Percentiles rank a stretch among this genome's conserved stretches.
Conservation (phyloP, 2,888 invertebrate genomes). For the Teleogryllus oceanicus region DNA sequence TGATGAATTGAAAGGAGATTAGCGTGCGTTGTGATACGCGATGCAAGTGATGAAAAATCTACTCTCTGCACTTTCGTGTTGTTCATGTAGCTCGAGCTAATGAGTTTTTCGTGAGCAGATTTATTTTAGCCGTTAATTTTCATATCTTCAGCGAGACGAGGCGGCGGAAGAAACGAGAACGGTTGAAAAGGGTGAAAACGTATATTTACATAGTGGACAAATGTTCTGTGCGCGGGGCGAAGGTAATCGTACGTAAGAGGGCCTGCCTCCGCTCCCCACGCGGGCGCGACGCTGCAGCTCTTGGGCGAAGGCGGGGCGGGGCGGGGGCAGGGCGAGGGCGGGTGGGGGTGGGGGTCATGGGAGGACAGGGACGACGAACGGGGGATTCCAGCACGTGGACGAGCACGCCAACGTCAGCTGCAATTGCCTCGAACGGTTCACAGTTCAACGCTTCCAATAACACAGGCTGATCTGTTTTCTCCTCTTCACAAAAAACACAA, state of each 20-base stretch:
- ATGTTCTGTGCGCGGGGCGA: background rate
- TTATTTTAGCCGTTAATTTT: conserved; percentile 11
- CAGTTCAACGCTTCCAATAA: too few species aligned
- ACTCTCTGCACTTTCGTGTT: conserved; percentile 3
- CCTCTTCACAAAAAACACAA: too few species aligned
- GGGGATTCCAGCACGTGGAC: too few species aligned
- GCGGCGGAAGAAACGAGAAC: background rate
- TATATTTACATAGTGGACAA: background rate
- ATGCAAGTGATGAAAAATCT: background rate
- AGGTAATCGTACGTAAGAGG: background rate
- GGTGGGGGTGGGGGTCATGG: too few species aligned
- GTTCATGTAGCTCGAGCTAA: background rate
- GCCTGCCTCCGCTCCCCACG: background rate
- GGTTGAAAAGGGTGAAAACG: conserved; percentile 1
- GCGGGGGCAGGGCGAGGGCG: too few species aligned
- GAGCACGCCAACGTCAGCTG: too few species aligned
- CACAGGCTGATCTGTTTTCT: too few species aligned
- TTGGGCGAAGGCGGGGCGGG: background rate
- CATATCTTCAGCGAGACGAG: background rate
- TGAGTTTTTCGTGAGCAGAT: conserved; percentile 2
- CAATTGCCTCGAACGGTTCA: too few species aligned
- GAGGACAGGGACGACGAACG: too few species aligned
- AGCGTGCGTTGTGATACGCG: conserved; percentile 10
- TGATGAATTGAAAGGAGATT: conserved; percentile 10
- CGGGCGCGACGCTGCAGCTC: background rate